phyloP scores from a whole-genome alignment of 2,113 vertebrate species.

The Mus spicilegus region DNA sequence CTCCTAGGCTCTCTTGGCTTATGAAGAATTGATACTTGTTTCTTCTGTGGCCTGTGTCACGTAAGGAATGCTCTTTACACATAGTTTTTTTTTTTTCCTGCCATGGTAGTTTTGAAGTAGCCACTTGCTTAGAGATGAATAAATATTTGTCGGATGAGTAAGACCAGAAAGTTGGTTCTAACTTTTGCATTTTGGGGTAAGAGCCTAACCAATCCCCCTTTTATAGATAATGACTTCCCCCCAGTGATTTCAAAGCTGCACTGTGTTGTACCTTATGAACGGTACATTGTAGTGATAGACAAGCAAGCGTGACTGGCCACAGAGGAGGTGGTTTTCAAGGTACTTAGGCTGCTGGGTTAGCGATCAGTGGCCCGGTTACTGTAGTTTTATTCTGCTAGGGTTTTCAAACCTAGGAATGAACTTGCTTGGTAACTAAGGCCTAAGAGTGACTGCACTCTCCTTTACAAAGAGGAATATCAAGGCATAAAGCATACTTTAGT shows the following conservation, averaged over 20 bases:
- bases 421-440: conserved; percentile 43
- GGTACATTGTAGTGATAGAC: conserved; percentile 2
- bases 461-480: conserved; percentile 28
- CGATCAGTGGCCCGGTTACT: not conserved
- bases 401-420: conserved; percentile 39
- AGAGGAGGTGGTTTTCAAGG: conserved; percentile 40
- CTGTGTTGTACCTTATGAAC: not conserved
- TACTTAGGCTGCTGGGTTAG: not conserved
- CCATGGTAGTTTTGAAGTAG: conserved; percentile 51
- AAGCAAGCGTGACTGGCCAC: not conserved
- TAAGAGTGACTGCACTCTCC: not conserved
- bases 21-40: conserved; percentile 62
- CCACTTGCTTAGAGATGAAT: conserved; percentile 61
- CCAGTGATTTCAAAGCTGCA: not conserved
- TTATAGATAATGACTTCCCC: not conserved
- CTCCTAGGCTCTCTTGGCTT: conserved; percentile 23
- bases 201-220: not conserved
- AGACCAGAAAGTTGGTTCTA: not conserved
- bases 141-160: conserved; percentile 67
- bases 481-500: conserved; percentile 21
- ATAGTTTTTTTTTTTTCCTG: not conserved
- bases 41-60: conserved; percentile 49
- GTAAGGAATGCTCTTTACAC: conserved; percentile 50
- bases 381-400: conserved; percentile 15
- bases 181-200: conserved; percentile 27